phyloP scores from a whole-genome alignment of 2,797 vertebrate species.

The Astyanax mexicanus region DNA sequence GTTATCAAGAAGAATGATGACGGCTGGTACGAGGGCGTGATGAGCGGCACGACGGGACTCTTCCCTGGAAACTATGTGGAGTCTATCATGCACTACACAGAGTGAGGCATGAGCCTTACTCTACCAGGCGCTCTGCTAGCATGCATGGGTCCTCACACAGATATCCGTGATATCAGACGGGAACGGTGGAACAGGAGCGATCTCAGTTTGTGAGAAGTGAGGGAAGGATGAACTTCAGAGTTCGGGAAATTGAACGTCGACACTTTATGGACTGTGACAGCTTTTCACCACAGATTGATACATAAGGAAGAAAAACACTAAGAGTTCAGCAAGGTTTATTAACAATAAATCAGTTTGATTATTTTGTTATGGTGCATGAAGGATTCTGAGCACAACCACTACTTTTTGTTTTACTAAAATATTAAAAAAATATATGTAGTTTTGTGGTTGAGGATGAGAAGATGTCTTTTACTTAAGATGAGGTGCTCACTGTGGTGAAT shows the following conservation, averaged over 20 bases:
- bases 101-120: constrained; percentile 67
- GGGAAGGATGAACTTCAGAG: not conserved
- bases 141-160: constrained; percentile 18
- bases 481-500: constrained; percentile 3
- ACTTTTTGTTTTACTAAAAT: constrained; percentile 25
- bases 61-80: constrained; percentile 97
- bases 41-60: constrained; percentile 92
- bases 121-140: constrained; percentile 24
- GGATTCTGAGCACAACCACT: constrained; percentile 41
- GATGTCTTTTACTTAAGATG: constrained; percentile 35
- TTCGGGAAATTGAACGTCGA: constrained; percentile 8
- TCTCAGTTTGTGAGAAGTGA: not conserved
- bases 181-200: not conserved
- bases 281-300: constrained; percentile 28
- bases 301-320: constrained; percentile 31
- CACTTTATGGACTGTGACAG: constrained; percentile 13
- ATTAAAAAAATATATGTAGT: constrained; percentile 19
- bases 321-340: constrained; percentile 19
- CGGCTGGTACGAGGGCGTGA: constrained; percentile 95
- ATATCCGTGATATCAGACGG: constrained; percentile 33
- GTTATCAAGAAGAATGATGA: constrained; percentile 98
- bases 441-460: constrained; percentile 33
- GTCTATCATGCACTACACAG: constrained; percentile 95
- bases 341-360: constrained; percentile 24
- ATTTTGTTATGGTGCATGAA: constrained; percentile 48